These are phyloP conservation scores for Pteropus alecto DNA, from an alignment of 2,113 vertebrate genomes.

Conservation along the genomic window DNA sequence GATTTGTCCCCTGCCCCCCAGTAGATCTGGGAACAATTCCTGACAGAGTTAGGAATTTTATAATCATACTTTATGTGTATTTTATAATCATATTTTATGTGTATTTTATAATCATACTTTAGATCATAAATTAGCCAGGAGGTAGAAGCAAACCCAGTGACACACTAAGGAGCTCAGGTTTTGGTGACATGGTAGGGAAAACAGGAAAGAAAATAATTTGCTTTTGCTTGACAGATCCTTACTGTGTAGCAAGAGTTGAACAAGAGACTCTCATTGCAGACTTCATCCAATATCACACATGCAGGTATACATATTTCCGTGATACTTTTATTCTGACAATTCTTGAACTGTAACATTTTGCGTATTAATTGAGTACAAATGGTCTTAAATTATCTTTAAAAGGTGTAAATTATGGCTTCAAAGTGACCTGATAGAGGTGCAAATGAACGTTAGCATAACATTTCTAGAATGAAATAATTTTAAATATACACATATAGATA, in stretches of 20 bases:
- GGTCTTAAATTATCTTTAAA: conserved; percentile 72
- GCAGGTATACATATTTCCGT: conserved; percentile 63
- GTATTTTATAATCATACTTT: conserved; percentile 21
- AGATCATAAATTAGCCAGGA: conserved; percentile 53
- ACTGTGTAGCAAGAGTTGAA: conserved; percentile 60
- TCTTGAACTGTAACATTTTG: conserved; percentile 78
- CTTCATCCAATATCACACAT: neutral
- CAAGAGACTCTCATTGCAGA: conserved; percentile 73
- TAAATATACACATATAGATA: conserved; percentile 48
- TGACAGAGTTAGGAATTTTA: conserved; percentile 18
- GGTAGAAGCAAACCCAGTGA: conserved; percentile 63
- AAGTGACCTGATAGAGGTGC: conserved; percentile 72
- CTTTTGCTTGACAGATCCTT: conserved; percentile 31
- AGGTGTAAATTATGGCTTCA: conserved; percentile 80
- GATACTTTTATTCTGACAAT: conserved; percentile 79
- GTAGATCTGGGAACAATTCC: conserved; percentile 65
- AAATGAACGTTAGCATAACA: conserved; percentile 76
- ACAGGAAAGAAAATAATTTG: conserved; percentile 67
- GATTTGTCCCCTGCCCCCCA: conserved; percentile 43
- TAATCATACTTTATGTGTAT: neutral
- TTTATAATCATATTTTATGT: neutral
- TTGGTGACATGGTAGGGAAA: conserved; percentile 68
- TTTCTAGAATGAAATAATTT: conserved; percentile 62
- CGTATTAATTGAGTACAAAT: conserved; percentile 61
- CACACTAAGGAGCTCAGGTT: conserved; percentile 52